Evolutionary conservation across 2,888 invertebrate genomes (phyloP).

Genomic region (Antheraea yamamai): DNA sequence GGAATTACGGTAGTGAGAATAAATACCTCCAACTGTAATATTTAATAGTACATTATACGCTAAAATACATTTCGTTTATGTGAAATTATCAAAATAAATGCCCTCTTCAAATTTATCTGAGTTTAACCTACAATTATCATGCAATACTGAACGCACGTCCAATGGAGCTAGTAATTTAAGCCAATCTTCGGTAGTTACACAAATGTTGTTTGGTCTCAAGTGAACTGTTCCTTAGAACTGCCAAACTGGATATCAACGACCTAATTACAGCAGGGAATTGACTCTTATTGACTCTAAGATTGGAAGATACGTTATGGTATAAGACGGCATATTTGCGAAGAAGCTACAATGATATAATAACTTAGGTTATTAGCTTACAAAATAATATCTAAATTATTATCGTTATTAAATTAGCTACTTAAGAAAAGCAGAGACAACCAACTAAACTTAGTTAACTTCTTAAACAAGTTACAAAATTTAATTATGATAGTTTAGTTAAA

Average conservation of each 20-base stretch:
- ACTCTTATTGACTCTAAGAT: background rate
- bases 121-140: background rate
- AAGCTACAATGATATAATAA: background rate
- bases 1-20: background rate
- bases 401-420: no score
- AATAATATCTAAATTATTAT: no score
- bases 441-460: no score
- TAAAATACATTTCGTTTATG: background rate
- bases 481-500: no score
- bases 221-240: constrained; percentile 7
- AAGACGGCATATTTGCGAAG: background rate
- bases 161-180: constrained; percentile 11
- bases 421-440: no score
- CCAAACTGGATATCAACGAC: constrained; percentile 10
- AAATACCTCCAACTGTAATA: no score
- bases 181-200: background rate
- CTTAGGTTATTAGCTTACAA: background rate
- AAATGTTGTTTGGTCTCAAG: constrained; percentile 7
- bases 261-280: constrained; percentile 1
- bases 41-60: background rate
- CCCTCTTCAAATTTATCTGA: background rate
- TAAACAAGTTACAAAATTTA: no score
- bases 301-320: background rate
- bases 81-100: background rate
- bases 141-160: background rate